phyloP scores from a whole-genome alignment of 2,888 invertebrate species.

The Agrypnus murinus region DNA sequence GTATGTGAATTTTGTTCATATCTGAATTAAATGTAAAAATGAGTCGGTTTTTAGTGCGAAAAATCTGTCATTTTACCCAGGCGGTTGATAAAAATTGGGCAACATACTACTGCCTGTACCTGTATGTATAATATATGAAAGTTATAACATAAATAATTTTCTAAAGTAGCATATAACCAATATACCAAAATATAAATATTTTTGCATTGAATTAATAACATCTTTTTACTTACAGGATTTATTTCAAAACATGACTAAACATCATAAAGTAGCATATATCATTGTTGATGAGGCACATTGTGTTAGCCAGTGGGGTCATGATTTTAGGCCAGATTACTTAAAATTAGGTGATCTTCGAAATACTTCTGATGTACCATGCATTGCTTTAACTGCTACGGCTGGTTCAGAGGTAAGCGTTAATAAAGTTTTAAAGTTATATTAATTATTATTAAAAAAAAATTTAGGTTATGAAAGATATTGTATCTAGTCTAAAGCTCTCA shows the following conservation, averaged over 20 bases:
- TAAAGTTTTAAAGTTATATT: neutral
- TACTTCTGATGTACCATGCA: conserved; percentile 84
- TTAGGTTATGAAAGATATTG: conserved; percentile 88
- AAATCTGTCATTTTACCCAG: no score
- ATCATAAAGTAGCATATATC: conserved; percentile 89
- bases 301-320: conserved; percentile 99
- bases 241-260: conserved; percentile 80
- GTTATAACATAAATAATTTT: no score
- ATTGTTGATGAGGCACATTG: conserved; percentile 99
- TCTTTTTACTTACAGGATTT: no score
- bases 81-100: no score
- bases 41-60: no score
- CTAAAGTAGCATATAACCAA: no score
- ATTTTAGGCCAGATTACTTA: conserved; percentile 96
- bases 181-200: no score
- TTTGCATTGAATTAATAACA: no score
- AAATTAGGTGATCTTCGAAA: conserved; percentile 84
- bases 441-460: neutral
- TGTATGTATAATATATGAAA: no score
- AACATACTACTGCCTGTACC: no score
- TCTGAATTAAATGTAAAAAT: no score
- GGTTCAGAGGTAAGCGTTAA: conserved; percentile 73
- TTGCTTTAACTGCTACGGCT: conserved; percentile 98
- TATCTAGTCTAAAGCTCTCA: conserved; percentile 79
- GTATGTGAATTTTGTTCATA: no score